Base-by-base conservation (phyloP, 2,113 vertebrate genomes). In the Paraplagusia blochii region DNA sequence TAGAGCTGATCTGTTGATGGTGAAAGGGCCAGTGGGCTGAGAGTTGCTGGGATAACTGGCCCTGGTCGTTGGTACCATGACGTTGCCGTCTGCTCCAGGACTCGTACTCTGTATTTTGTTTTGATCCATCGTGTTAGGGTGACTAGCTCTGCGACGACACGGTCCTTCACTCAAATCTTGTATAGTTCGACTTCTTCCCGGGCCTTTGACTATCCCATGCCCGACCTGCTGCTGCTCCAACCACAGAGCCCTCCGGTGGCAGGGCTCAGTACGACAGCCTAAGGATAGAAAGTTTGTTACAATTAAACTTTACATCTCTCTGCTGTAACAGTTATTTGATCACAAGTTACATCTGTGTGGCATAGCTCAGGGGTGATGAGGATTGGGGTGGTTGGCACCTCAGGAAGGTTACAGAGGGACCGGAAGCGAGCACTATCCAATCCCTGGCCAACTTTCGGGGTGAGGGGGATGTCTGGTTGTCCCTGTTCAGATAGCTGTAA, bases 211-310 rank as follows among this genome's bases (percentile, higher is more conserved):
- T 0, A 48, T 81, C 14, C 70, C 12, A 1, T 53, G 45, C 34
- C 53, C 59, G 29, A 49, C 58, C 29, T 80, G 79, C 34, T 78
- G 85, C 61, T 87, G 74, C 46, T 79, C 79, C 60, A 86, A 39
- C 85, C 86, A 82, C 11, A 87, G 60, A 1, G 82, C 84, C 72
- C 87, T 86, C 53, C 85, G 65, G 55, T 84, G 86, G 64, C 87
- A 87, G n/a, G 86, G 86, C 51, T 88, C 86, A 9, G 87, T 89
- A 29, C 64, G 85, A 52, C 86, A 89, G 45, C 85, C 85, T 87
- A 68, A 35, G 53, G 17, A 49, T 5, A 55, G 39, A 48, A 13
- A 39, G 3, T 18, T 29, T 29, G 22, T 29, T 6, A 29, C 3
- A 6, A 29, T 29, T 4, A 29, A 29, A 4, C 22, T 29, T 29